A percentile compares a stretch with the other conserved stretches of the same genome.
phyloP scores from a whole-genome alignment of 2,113 vertebrate genomes.

The Oreochromis spilurus region DNA sequence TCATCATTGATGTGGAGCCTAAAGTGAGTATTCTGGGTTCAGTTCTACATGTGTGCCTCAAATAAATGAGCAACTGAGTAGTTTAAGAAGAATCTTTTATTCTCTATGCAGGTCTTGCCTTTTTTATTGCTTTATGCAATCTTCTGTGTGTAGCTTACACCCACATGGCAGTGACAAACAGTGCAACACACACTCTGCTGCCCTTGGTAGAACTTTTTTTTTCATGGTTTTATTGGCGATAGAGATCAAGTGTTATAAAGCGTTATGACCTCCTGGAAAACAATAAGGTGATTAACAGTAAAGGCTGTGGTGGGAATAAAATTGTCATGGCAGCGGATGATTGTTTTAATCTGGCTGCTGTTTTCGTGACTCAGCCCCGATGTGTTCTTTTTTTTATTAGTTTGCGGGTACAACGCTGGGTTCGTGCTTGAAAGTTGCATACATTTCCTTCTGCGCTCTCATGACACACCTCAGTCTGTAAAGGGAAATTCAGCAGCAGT shows the following conservation, averaged over 20 bases:
- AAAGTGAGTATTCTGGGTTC: constrained; percentile 66
- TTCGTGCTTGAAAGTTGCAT: background rate
- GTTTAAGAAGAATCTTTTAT: background rate
- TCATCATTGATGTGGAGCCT: constrained; percentile 72
- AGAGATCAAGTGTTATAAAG: background rate
- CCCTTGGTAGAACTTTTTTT: background rate
- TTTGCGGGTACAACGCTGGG: background rate
- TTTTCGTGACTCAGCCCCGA: background rate
- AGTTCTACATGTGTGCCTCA: background rate
- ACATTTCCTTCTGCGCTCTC: background rate
- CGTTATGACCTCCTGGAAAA: background rate
- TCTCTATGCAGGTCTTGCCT: background rate
- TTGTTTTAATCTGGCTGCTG: background rate
- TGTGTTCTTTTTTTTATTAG: background rate
- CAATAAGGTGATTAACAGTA: background rate
- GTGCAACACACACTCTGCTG: background rate
- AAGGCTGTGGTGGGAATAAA: background rate
- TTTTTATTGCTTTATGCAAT: background rate
- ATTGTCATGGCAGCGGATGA: background rate
- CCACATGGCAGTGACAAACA: background rate
- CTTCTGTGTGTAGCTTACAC: background rate
- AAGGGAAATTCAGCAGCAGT: background rate
- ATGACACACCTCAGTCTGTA: background rate
- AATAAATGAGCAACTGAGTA: background rate
- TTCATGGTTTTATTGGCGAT: background rate